Conservation (phyloP, 2,888 invertebrate genomes). For the Drosophila mimica region DNA sequence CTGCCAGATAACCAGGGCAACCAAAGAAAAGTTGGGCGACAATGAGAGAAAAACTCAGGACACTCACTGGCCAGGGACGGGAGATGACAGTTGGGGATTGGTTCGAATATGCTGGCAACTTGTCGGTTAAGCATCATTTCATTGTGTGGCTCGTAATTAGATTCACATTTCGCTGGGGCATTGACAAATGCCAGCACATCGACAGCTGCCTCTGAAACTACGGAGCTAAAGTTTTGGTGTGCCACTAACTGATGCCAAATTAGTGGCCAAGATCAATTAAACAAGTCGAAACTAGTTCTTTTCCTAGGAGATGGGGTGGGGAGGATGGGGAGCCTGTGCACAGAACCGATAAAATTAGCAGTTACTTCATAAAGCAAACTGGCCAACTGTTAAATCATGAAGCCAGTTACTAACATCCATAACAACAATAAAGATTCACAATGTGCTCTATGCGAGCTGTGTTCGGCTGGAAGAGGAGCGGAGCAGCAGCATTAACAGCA, state of each 20-base stretch:
- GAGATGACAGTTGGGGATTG: background rate
- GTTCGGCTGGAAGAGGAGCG: background rate
- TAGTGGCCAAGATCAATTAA: constrained; percentile 64
- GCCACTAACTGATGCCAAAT: constrained; percentile 56
- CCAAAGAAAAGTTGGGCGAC: constrained; percentile 61
- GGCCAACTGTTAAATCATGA: constrained; percentile 71
- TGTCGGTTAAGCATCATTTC: constrained; percentile 40
- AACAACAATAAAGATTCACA: constrained; percentile 68
- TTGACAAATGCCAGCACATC: constrained; percentile 11
- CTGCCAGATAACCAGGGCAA: constrained; percentile 68
- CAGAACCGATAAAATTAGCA: constrained; percentile 77
- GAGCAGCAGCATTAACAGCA: background rate
- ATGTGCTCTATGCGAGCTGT: constrained; percentile 10
- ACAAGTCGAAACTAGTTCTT: constrained; percentile 54
- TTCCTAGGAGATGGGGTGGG: background rate
- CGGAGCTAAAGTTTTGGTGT: constrained; percentile 51
- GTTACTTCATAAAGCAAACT: constrained; percentile 72
- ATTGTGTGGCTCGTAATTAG: constrained; percentile 73
- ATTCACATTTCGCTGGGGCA: constrained; percentile 52
- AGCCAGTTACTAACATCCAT: constrained; percentile 51
- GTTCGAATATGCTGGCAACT: constrained; percentile 6
- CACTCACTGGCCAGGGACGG: background rate
- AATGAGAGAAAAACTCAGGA: background rate
- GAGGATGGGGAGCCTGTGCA: constrained; percentile 25
- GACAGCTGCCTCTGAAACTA: constrained; percentile 14